Conservation (phyloP, 2,888 invertebrate genomes). For the Myathropa florea region DNA sequence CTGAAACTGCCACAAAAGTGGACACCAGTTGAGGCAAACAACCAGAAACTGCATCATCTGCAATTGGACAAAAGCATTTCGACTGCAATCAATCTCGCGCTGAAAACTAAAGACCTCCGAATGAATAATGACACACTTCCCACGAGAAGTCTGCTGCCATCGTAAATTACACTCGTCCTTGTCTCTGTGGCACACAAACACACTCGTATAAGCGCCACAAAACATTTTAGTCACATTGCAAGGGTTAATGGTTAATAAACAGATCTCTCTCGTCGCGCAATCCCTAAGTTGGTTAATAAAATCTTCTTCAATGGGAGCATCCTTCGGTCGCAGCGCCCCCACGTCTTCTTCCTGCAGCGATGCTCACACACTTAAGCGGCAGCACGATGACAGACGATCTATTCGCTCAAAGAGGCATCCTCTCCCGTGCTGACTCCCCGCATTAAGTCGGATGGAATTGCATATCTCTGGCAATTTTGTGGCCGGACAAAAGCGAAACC, state of each 20-base stretch:
- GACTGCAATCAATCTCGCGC: no score
- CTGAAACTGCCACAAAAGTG: no score
- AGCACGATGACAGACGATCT: background rate
- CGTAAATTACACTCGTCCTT: no score
- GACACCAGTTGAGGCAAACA: no score
- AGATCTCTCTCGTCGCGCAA: background rate
- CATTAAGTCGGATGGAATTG: conserved; percentile 41
- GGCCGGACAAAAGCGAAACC: conserved; percentile 1
- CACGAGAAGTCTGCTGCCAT: no score
- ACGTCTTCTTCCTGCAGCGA: background rate
- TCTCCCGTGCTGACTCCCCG: background rate
- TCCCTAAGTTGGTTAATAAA: conserved; percentile 39
- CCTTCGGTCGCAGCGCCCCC: background rate
- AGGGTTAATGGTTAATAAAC: conserved; percentile 25
- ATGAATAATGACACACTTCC: no score
- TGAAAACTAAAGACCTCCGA: no score
- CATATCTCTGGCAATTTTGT: conserved; percentile 40
- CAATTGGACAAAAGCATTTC: no score
- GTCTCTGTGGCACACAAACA: no score
- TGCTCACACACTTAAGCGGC: background rate
- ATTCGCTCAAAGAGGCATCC: background rate
- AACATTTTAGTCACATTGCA: conserved; percentile 4
- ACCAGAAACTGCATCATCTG: no score
- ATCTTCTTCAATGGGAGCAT: background rate
- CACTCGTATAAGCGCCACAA: no score